Evolutionary conservation across 2,888 invertebrate genomes (phyloP), one percentile per base, ranked within the genome.

Genomic region (Synanthedon formicaeformis): DNA sequence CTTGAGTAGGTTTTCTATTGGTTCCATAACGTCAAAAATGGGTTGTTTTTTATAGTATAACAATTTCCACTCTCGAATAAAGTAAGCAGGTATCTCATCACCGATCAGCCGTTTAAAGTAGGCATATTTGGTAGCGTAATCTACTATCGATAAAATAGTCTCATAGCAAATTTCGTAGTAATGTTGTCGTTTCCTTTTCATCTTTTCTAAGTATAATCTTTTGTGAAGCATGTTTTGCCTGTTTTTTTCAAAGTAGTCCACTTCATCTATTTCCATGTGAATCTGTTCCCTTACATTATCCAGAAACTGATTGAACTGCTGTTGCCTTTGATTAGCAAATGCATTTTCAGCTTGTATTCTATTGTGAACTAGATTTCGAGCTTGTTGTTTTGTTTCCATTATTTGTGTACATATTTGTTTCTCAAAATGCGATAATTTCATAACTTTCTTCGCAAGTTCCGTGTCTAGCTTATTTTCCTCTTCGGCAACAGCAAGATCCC

Each of bases 351-450:
- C 83, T 50, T 83, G 72, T 50, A 78, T 71, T 63, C 89, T 83
- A 64, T 91, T 91, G 51, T 85, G 76, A 1, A 84, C 69, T 58
- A 92, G 81, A 57, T 86, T 81, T 48, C 89, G 82, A 41, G 89
- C 89, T 60, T 91, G 89, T 51, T 89, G 82, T 53, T 90, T 88
- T 0, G 91, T 88, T 68, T 91, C 90, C 72, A 89, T 89, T 55
- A 92, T 75, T 74, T 91, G 91, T 41, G 88, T 88, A 50, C 89
- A 83, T 80, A 92, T 90, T 71, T 90, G 90, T 67, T 91, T 92
- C 64, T 92, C 92, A 68, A 90, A 91, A 50, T 88, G 81, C 0
- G 91, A 90, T 56, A 92, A 84, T 62, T 90, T 89, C 68, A 91
- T 71, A 4, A 91, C 83, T 61, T 89, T 90, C 54, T 82, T 82